These are phyloP conservation scores for Anhinga anhinga DNA, from an alignment of 2,113 vertebrate species.

Conservation along the genomic window DNA sequence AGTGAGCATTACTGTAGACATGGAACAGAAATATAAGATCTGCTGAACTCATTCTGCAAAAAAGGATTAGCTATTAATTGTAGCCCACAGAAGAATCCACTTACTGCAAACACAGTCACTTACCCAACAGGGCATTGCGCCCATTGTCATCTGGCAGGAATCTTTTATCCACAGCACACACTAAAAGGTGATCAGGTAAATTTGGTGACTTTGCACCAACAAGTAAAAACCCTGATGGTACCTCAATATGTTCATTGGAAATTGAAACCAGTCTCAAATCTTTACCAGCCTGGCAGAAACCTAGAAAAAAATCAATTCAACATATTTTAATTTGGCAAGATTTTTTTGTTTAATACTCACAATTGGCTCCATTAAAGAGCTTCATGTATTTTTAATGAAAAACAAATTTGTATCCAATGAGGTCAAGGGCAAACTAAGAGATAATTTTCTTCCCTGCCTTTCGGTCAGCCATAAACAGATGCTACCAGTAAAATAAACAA, in stretches of 20 bases:
- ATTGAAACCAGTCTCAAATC: conserved; percentile 89
- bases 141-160: conserved; percentile 94
- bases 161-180: conserved; percentile 91
- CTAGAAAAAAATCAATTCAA: conserved; percentile 41
- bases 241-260: conserved; percentile 83
- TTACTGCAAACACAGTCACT: conserved; percentile 37
- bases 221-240: conserved; percentile 87
- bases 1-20: neutral
- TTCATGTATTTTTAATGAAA: neutral
- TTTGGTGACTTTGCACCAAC: conserved; percentile 90
- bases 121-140: conserved; percentile 91
- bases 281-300: conserved; percentile 94
- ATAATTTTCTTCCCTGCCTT: neutral
- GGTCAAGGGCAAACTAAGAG: neutral
- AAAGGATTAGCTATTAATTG: neutral
- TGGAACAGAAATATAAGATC: neutral
- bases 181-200: conserved; percentile 87
- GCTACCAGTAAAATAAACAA: neutral
- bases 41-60: neutral
- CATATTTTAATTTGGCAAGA: neutral
- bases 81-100: neutral
- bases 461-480: neutral
- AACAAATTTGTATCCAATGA: neutral
- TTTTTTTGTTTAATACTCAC: neutral
- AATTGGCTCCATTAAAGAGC: neutral